Conservation (phyloP, 1,140 invertebrate species). For the Bombus terrestris region DNA sequence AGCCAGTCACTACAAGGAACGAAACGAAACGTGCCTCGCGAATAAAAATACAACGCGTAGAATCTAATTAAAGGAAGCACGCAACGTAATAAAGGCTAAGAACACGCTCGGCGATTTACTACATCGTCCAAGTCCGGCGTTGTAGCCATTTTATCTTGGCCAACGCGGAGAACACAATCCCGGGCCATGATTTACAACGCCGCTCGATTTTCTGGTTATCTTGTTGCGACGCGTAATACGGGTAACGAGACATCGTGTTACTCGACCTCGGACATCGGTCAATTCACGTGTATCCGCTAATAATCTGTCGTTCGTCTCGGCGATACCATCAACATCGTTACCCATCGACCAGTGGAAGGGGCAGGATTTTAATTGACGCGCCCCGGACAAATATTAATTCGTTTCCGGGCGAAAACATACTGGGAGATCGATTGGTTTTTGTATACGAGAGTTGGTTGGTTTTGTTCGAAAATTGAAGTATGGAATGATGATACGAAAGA, state of each 20-base stretch:
- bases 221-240: slow-evolving; percentile 53
- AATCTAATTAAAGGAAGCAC: slow-evolving; percentile 46
- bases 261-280: slow-evolving; percentile 46
- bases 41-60: slow-evolving; percentile 45
- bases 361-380: slow-evolving; percentile 22
- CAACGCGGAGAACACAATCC: slow-evolving; percentile 9
- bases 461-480: neutral
- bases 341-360: neutral
- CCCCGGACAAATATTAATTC: slow-evolving; percentile 3
- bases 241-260: slow-evolving; percentile 66
- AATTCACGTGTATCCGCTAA: slow-evolving; percentile 44
- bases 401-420: neutral
- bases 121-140: neutral
- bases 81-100: slow-evolving; percentile 44
- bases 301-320: slow-evolving; percentile 26
- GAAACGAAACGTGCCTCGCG: neutral
- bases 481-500: no score
- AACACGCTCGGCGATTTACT: slow-evolving; percentile 29
- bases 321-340: slow-evolving; percentile 15
- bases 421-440: slow-evolving; percentile 3
- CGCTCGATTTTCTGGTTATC: slow-evolving; percentile 50
- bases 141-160: slow-evolving; percentile 30
- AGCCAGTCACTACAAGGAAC: neutral
- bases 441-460: no score
- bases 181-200: slow-evolving; percentile 32